Base-by-base conservation (phyloP, 2,113 vertebrate genomes). In the Ameiurus melas region DNA sequence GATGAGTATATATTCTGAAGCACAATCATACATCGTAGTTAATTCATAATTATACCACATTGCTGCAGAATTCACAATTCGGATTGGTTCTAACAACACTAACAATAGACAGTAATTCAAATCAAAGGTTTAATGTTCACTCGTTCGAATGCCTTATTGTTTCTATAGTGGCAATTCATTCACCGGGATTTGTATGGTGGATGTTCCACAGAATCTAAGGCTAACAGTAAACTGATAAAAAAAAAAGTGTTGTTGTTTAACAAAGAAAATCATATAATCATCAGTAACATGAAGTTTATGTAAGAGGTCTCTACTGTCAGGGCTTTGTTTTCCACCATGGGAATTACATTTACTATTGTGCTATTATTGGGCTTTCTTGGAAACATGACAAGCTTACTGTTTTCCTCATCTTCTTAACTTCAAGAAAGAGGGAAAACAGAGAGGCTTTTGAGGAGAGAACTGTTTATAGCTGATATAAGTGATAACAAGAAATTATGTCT, bases 11-110 rank as follows among this genome's bases (percentile, higher is more conserved):
- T 66, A 64, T 70, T 85, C 57, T 60, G 86, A 88, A 77, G 70
- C 60, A 47, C 22, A 86, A 86, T 83, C 57, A 66, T 78, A 89
- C 68, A 73, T 36, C 8, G 70, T 39, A 83, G 77, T 86, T 53
- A 86, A 86, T 64, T 58, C 79, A 84, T 83, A 75, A 75, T 82
- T 85, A 51, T 20, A 80, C 6, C 6, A 20, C 16, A n/a, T 22
- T 1, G 3, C 39, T 5, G 73, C 19, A 4, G 22, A 77, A 51
- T 80, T 57, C 53, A 30, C n/a, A 33, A 6, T 19, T 30, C n/a
- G 8, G 51, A 20, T 47, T 55, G 47, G 25, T 53, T n/a, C 25
- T 53, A 79, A 16, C 71, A 39, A 43, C 36, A 9, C 25, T 51
- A 75, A 75, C 43, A 51, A 75, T 22, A 19, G 55, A 80, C 16